Conservation (phyloP, 2,797 vertebrate genomes). For the Odontamblyopus lacepedii region DNA sequence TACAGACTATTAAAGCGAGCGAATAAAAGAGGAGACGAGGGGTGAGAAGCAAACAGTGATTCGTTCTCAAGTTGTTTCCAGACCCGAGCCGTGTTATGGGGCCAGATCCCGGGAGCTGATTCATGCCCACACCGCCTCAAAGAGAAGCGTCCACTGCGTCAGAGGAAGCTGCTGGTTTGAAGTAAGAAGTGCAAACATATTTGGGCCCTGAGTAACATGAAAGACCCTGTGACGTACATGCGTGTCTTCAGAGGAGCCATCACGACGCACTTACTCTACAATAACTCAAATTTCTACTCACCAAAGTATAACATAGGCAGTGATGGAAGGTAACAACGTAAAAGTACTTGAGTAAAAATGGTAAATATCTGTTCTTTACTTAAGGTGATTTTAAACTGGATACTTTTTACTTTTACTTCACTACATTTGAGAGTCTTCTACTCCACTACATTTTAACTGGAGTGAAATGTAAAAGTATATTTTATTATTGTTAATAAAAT, state of each 20-base stretch:
- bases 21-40: conserved; percentile 50
- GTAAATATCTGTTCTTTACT: no score
- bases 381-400: no score
- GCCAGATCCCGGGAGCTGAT: conserved; percentile 43
- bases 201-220: conserved; percentile 13
- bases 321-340: no score
- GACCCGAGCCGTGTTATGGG: conserved; percentile 18
- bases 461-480: no score
- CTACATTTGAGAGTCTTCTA: no score
- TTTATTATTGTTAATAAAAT: no score
- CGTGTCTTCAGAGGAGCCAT: conserved; percentile 42
- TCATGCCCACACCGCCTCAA: conserved; percentile 48
- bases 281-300: neutral
- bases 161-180: conserved; percentile 14
- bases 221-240: conserved; percentile 11
- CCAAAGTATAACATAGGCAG: no score
- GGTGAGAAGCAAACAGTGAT: conserved; percentile 27
- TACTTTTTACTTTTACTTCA: no score
- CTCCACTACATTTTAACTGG: no score
- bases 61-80: conserved; percentile 55
- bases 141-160: conserved; percentile 21
- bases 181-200: neutral
- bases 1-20: conserved; percentile 64
- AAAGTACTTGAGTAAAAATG: no score
- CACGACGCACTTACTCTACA: conserved; percentile 9